Evolutionary conservation across 2,888 invertebrate species (phyloP).

Genomic region (Scelioninae gen. 2): DNA sequence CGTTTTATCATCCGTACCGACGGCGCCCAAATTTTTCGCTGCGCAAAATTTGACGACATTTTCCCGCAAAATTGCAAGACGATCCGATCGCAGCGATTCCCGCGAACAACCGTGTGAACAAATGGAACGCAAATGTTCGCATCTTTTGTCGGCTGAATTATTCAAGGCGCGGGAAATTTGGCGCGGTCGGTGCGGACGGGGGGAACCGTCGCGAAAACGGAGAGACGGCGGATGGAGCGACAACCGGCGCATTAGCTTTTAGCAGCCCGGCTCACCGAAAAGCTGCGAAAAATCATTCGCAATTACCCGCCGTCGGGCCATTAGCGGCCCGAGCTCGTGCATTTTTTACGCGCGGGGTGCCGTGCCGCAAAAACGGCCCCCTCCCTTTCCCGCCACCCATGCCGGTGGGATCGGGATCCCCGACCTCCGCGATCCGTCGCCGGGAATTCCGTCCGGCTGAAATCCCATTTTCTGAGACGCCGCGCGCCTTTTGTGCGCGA

Average conservation of each 20-base stretch:
- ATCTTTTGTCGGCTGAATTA: conserved; percentile 58
- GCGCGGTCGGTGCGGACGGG: too few species aligned
- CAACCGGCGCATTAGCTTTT: conserved; percentile 57
- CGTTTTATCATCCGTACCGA: too few species aligned
- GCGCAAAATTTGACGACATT: too few species aligned
- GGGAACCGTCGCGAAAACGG: too few species aligned
- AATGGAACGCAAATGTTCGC: conserved; percentile 28
- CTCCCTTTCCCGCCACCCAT: conserved; percentile 15
- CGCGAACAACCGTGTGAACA: conserved; percentile 41
- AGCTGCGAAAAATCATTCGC: conserved; percentile 67
- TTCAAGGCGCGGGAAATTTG: conserved; percentile 47
- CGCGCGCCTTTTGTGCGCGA: conserved; percentile 28
- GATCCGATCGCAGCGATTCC: too few species aligned
- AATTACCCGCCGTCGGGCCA: conserved; percentile 66
- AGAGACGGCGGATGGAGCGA: conserved; percentile 50
- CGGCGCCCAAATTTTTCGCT: too few species aligned
- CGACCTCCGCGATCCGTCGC: too few species aligned
- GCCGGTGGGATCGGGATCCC: background rate
- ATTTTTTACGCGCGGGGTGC: conserved; percentile 62
- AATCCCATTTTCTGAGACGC: conserved; percentile 56
- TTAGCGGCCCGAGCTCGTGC: conserved; percentile 62
- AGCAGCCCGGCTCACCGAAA: conserved; percentile 45
- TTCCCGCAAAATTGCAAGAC: too few species aligned
- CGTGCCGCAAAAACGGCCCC: conserved; percentile 11
- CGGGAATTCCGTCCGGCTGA: background rate